phyloP scores from a whole-genome alignment of 2,113 vertebrate genomes.

The Oncorhynchus tshawytscha region DNA sequence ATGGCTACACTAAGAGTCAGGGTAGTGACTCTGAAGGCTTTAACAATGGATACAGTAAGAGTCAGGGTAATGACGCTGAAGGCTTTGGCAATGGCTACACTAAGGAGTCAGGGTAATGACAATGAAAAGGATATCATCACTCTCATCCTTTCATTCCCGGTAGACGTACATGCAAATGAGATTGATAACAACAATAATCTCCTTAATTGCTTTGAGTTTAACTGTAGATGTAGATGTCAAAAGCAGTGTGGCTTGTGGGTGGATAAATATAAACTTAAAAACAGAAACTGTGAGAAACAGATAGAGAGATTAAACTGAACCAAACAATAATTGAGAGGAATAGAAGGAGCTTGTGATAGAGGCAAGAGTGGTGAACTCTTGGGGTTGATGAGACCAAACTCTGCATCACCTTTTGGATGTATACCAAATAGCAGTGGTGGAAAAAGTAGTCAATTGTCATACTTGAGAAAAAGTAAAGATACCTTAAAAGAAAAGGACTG shows the following conservation, averaged over 20 bases:
- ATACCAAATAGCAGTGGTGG: too few species aligned
- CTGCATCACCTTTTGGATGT: slow-evolving; percentile 54
- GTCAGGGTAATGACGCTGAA: not conserved
- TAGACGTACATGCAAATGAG: not conserved
- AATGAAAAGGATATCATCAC: not conserved
- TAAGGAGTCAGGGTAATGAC: too few species aligned
- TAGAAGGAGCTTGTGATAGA: not conserved
- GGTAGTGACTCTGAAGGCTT: slow-evolving; percentile 21
- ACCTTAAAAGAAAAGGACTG: too few species aligned
- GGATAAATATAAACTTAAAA: too few species aligned
- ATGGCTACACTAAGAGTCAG: too few species aligned
- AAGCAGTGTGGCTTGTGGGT: not conserved
- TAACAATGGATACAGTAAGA: slow-evolving; percentile 39
- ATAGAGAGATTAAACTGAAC: not conserved
- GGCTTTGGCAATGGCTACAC: too few species aligned
- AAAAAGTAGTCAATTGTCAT: too few species aligned
- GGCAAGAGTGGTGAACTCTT: slow-evolving; percentile 14
- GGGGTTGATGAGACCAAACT: slow-evolving; percentile 64
- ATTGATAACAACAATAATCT: not conserved
- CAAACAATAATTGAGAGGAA: not conserved
- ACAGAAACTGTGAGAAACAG: too few species aligned
- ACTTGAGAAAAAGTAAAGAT: too few species aligned
- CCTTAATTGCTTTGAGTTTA: not conserved
- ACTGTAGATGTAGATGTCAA: too few species aligned
- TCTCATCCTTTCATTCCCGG: not conserved